Conservation (phyloP, 2,888 invertebrate genomes). For the Beris chalybata region DNA sequence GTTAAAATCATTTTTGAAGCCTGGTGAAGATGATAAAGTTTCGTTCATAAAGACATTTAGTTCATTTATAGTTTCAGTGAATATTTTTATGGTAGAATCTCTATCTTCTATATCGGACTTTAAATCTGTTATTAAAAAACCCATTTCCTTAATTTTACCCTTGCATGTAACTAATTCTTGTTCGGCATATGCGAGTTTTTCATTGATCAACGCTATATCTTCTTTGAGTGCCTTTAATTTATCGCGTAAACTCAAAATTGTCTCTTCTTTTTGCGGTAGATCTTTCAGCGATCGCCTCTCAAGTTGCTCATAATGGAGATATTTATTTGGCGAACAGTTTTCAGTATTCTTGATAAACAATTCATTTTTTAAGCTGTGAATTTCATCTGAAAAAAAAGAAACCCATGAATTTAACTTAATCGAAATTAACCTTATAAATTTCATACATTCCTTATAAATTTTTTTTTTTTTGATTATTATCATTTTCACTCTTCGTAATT, state of each 20-base stretch:
- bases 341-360: constrained; percentile 42
- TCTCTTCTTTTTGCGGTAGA: constrained; percentile 46
- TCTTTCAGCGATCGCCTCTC: constrained; percentile 49
- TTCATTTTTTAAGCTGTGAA: constrained; percentile 45
- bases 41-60: constrained; percentile 50
- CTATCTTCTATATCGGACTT: constrained; percentile 42
- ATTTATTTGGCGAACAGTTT: constrained; percentile 38
- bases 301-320: constrained; percentile 42
- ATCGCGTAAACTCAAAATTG: constrained; percentile 44
- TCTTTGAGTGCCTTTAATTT: constrained; percentile 43
- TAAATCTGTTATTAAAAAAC: constrained; percentile 43
- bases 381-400: no score
- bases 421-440: no score
- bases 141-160: constrained; percentile 45
- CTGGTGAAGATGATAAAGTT: constrained; percentile 42
- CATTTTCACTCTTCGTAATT: no score
- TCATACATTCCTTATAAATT: no score
- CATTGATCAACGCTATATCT: constrained; percentile 43
- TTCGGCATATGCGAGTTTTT: constrained; percentile 44
- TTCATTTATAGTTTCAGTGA: constrained; percentile 47
- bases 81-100: constrained; percentile 41
- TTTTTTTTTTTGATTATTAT: no score
- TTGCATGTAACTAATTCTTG: constrained; percentile 43
- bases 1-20: constrained; percentile 44
- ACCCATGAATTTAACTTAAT: no score